These are phyloP conservation scores for Sweltsa coloradensis DNA, from an alignment of 1,140 invertebrate species.

Conservation along the genomic window DNA sequence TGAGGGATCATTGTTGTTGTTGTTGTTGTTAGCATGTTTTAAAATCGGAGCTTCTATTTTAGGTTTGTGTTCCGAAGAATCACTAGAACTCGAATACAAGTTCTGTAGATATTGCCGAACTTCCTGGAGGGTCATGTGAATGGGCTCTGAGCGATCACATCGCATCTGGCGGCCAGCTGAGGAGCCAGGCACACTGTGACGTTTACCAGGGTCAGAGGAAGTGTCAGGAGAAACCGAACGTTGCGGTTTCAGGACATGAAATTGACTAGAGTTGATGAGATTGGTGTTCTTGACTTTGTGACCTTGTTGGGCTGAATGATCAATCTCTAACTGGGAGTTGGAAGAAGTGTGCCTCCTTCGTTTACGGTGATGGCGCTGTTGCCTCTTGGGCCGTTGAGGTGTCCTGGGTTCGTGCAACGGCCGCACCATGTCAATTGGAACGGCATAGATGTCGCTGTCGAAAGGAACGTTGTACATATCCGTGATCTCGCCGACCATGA, in stretches of 20 bases:
- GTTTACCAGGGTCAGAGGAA: too few relatives aligned
- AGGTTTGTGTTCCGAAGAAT: conserved; percentile 38
- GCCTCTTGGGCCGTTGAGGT: conserved; percentile 39
- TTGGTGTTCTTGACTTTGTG: too few relatives aligned
- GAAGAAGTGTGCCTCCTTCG: conserved; percentile 37
- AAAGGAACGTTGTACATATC: conserved; percentile 78
- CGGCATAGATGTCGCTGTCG: conserved; percentile 73
- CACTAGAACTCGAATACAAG: conserved; percentile 56
- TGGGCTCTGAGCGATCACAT: conserved; percentile 41
- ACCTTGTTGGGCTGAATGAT: neutral
- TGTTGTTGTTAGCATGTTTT: neutral
- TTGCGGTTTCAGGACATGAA: too few relatives aligned
- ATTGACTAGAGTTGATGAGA: too few relatives aligned
- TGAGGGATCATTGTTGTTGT: conserved; percentile 4
- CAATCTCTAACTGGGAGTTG: conserved; percentile 8
- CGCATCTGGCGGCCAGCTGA: neutral
- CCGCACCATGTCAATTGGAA: conserved; percentile 64
- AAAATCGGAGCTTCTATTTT: conserved; percentile 24
- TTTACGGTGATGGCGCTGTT: conserved; percentile 43
- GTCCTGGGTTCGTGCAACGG: conserved; percentile 34
- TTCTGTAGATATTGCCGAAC: conserved; percentile 69
- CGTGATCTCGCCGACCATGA: conserved; percentile 53
- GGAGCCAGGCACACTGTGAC: conserved; percentile 37
- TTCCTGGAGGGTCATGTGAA: conserved; percentile 76
- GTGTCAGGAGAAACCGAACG: too few relatives aligned